These are phyloP conservation scores for Chiroxiphia lanceolata DNA, from an alignment of 2,797 vertebrate species.

Conservation along the genomic window DNA sequence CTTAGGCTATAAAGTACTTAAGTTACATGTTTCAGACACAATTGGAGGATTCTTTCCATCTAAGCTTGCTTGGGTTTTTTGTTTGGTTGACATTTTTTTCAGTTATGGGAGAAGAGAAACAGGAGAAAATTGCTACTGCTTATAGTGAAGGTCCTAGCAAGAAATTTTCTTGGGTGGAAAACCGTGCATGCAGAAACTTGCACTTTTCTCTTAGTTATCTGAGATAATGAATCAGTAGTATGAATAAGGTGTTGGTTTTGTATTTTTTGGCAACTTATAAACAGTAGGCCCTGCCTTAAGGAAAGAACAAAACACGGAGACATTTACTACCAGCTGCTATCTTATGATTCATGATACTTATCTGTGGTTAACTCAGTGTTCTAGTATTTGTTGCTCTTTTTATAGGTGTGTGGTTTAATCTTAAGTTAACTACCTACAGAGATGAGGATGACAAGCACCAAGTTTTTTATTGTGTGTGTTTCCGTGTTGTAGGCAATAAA, in stretches of 20 bases:
- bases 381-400: not conserved
- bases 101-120: not conserved
- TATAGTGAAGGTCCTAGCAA: not conserved
- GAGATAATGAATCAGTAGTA: not conserved
- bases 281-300: not conserved
- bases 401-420: not conserved
- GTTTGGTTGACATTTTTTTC: not conserved
- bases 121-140: not conserved
- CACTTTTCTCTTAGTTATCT: not conserved
- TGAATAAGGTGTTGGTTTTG: not conserved
- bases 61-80: not conserved
- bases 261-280: not conserved
- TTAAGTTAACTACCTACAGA: not conserved
- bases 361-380: not conserved
- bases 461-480: not conserved
- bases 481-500: not conserved
- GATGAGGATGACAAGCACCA: not conserved
- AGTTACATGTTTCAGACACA: not conserved
- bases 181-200: not conserved
- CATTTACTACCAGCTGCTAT: not conserved
- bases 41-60: not conserved
- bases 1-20: not conserved
- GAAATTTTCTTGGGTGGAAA: not conserved
- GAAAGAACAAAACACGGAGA: not conserved
- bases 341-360: not conserved